Conservation (phyloP, 2,113 vertebrate species). For the Epinephelus moara region DNA sequence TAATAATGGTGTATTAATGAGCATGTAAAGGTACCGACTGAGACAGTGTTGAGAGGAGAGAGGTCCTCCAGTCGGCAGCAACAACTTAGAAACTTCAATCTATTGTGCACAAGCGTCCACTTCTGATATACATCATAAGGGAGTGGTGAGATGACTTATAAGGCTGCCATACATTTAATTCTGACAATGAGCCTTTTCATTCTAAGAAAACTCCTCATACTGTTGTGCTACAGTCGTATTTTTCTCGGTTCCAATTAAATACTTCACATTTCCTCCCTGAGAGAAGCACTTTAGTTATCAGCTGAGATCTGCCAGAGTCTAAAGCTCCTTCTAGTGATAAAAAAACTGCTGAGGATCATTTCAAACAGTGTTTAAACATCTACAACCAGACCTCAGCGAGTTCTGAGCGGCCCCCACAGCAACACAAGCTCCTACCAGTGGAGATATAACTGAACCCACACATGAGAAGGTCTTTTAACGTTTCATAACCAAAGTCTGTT, state of each 20-base stretch:
- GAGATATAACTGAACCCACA: not conserved
- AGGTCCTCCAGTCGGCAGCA: too few relatives aligned
- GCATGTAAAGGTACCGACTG: too few relatives aligned
- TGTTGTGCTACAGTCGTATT: not conserved
- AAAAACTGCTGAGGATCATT: constrained; percentile 5
- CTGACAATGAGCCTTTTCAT: not conserved
- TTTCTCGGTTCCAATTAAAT: not conserved
- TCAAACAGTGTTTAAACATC: constrained; percentile 7
- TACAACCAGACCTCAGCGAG: not conserved
- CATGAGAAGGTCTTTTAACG: not conserved
- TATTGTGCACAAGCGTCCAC: not conserved
- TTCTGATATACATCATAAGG: not conserved
- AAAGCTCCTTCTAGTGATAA: not conserved
- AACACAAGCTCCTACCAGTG: not conserved
- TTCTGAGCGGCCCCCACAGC: not conserved
- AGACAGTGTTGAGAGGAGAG: too few relatives aligned
- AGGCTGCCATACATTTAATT: not conserved
- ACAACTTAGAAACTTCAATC: not conserved
- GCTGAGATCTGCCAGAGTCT: not conserved
- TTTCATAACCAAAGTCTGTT: not conserved
- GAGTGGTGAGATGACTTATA: not conserved
- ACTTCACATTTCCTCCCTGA: not conserved
- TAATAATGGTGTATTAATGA: too few relatives aligned
- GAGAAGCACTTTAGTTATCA: not conserved
- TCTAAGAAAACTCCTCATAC: not conserved